phyloP scores from a whole-genome alignment of 2,888 invertebrate genomes.

The Drosophila siamana region DNA sequence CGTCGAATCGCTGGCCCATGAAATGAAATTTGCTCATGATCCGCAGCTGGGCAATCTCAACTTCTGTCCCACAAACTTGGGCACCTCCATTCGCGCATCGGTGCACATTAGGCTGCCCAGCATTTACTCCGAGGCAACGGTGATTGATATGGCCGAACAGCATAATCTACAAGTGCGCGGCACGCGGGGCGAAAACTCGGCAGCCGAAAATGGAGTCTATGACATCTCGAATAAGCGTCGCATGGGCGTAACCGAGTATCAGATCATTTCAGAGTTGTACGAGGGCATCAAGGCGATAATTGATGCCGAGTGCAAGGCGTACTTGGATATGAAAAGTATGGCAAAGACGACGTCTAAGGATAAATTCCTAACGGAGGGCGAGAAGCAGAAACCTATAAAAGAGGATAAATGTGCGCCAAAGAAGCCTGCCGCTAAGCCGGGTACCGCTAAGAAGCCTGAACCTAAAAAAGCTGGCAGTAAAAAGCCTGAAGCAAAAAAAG shows the following conservation, averaged over 20 bases:
- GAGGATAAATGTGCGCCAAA: not conserved
- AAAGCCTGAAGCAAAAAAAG: not conserved
- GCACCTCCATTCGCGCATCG: constrained; percentile 98
- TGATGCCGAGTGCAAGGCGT: constrained; percentile 89
- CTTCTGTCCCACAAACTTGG: constrained; percentile 99
- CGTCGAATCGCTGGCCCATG: constrained; percentile 96
- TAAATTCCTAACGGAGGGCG: not conserved
- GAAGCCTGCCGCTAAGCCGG: not conserved
- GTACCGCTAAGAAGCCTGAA: not conserved
- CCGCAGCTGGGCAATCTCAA: constrained; percentile 97
- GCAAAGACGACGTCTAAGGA: not conserved
- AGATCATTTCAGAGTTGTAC: constrained; percentile 95
- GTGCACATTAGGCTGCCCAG: constrained; percentile 99
- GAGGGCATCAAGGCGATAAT: constrained; percentile 97
- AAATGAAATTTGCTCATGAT: constrained; percentile 96
- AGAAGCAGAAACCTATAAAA: not conserved
- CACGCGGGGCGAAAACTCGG: constrained; percentile 97
- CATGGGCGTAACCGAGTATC: constrained; percentile 97
- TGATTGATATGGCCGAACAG: constrained; percentile 94
- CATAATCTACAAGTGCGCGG: constrained; percentile 96
- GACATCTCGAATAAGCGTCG: constrained; percentile 99
- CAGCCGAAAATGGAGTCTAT: constrained; percentile 96
- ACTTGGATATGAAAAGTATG: not conserved
- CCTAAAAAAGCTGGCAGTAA: not conserved
- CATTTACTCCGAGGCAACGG: constrained; percentile 93